Evolutionary conservation across 2,888 invertebrate species (phyloP), one percentile per base, ranked within the genome.

Genomic region (Drosophila demipolita): DNA sequence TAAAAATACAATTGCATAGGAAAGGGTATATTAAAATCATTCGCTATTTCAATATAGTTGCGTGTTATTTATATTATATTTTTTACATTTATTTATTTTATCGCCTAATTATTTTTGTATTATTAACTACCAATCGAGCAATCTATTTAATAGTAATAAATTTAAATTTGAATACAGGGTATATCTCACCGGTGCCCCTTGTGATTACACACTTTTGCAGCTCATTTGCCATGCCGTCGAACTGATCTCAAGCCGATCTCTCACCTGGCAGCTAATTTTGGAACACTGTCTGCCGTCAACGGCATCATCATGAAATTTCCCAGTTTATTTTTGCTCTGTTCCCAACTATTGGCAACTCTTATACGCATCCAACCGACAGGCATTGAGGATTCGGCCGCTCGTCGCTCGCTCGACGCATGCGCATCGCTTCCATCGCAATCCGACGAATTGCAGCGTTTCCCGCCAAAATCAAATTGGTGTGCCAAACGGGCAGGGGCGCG

Each of bases 371-470:
- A 26, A 26, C 26, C 42, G 55, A 38, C 15, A 20, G 12, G 38
- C 12, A 12, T 9, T 11, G 32, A 33, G 50, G 38, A 32, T 23
- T 72, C 54, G 73, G 42, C 2, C 3, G 33, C n/a, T 12, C 35
- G 26, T 15, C 33, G 58, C 26, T 78, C 73, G 78, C 77, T 55
- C 33, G 49, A 52, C 85, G 80, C 88, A 75, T 75, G 89, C 89
- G 89, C 71, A 7, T 29, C 17, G 29, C 6, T 1, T 11, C 11
- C 0, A 6, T 15, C 9, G 12, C 40, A 33, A 60, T 54, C 79
- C 81, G 87, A 89, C 87, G 87, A 87, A 87, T 87, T 82, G 73
- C 81, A 87, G 57, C 83, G 88, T 78, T 87, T 87, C 90, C 90
- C 87, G 90, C 87, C 88, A 89, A 85, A 80, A 61, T 11, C 33